Evolutionary conservation across 2,888 invertebrate species (phyloP), one percentile per base, ranked within the genome.

Genomic region (Pollenia amentaria): DNA sequence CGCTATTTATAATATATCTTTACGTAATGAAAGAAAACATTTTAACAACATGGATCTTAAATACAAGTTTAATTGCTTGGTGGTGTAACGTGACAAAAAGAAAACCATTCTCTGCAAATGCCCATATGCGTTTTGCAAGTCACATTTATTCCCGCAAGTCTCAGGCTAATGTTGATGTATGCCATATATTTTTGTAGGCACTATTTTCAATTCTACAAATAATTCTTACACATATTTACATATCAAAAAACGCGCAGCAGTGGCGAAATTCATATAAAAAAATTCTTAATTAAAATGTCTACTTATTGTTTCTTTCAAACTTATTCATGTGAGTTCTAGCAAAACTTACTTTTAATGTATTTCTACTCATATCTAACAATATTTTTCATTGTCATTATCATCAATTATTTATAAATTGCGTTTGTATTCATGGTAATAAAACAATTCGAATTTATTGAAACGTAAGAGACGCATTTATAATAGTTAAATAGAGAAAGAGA

Each of bases 371-470:
- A 42, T 72, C 38, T 16, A 40, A 42, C 51, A 79, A 18, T 29
- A 70, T 79, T 62, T 79, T 70, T 62, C 46, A 72, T 57, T 55
- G 10, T 67, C 57, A 62, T 76, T 62, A 75, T 85, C 67, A 67
- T 46, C 65, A 48, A 55, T 67, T 65, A 81, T 73, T 76, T 55
- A 21, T 42, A 62, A 80, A 80, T 75, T 80, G 85, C 79, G 81
- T 76, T 76, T 73, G 78, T 73, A 78, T 78, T 72, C 72, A 78
- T 72, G 67, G 21, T 57, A 84, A 81, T 77, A 79, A 84, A 84
- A 81, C 88, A 88, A 88, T 87, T 87, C 82, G 85, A 78, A 81
- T 83, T 82, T 87, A 88, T 84, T 88, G 73, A 80, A 73, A 79
- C 83, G 87, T 87, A 88, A 84, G 81, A 72, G 84, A 88, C 72